Base-by-base conservation (phyloP, 2,797 vertebrate species). In the Meriones psammophilus region DNA sequence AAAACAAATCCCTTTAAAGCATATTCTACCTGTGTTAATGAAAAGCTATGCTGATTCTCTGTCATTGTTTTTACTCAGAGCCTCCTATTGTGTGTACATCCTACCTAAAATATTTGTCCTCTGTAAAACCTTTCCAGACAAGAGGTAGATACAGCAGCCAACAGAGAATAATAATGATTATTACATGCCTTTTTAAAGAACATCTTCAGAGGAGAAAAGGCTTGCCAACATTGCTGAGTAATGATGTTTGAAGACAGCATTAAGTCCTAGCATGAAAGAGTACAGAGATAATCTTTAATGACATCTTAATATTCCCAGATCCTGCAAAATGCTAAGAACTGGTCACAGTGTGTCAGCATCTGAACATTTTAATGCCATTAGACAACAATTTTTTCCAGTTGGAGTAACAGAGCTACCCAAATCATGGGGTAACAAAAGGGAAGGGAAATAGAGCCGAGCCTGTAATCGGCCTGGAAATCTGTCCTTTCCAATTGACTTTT, bases 251-350 rank as follows among this genome's bases (percentile, higher is more conserved):
- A 97, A 95, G n/a, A 86, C 71, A 93, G 91, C 87, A 90, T 93
- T 97, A 95, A 96, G 80, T 94, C 42, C 28, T 66, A 92, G 94
- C 96, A 94, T 94, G 92, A 96, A 97, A 88, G 95, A 96, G 95
- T 54, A n/a, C 42, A 97, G 92, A 96, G 94, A 94, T 95, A 97
- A 97, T 97, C 96, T 96, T 95, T 97, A 97, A 97, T 96, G 97
- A 95, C 96, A 92, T 96, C 92, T 97, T 97, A 95, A 96, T 96
- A 96, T 95, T 94, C 87, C 97, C 95, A 96, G 92, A 92, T 96
- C 94, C 95, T 88, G 80, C 92, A 94, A 96, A 96, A 97, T 94
- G 95, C 95, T 80, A 97, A 88, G 93, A 97, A 93, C 80, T 89
- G 93, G 90, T 98, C 97, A 95, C 74, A 96, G 89, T 96, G 97